phyloP scores from a whole-genome alignment of 2,888 invertebrate genomes.

The Gortyna flavago region DNA sequence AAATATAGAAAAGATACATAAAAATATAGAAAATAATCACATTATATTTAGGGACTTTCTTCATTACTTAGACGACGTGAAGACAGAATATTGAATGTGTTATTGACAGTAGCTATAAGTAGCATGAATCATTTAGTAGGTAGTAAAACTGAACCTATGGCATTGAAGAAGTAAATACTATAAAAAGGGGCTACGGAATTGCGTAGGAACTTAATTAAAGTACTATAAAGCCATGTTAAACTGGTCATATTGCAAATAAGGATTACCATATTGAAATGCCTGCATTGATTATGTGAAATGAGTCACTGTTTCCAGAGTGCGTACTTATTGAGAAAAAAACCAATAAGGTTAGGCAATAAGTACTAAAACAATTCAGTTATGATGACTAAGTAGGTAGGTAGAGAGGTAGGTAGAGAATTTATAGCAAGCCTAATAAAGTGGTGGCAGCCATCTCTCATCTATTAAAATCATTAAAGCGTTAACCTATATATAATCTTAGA shows the following conservation, averaged over 20 bases:
- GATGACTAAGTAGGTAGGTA: background rate
- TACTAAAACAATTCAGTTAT: background rate
- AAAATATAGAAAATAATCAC: background rate
- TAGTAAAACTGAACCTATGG: background rate
- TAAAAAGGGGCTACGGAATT: conserved; percentile 8
- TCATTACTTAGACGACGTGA: background rate
- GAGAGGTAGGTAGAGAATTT: background rate
- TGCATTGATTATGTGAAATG: conserved; percentile 17
- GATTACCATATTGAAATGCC: conserved; percentile 28
- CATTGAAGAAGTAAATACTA: conserved; percentile 22
- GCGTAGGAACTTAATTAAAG: conserved; percentile 36
- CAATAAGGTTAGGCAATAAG: background rate
- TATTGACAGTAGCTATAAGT: background rate
- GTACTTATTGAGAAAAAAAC: conserved; percentile 5
- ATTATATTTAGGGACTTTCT: background rate
- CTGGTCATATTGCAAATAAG: conserved; percentile 23
- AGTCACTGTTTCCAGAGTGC: conserved; percentile 15
- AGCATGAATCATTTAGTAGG: background rate
- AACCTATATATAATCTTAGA: background rate
- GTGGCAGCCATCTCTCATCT: background rate
- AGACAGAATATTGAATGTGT: background rate
- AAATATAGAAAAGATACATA: conserved; percentile 64
- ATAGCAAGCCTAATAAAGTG: background rate
- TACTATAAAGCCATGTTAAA: conserved; percentile 30
- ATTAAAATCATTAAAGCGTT: background rate